phyloP scores from a whole-genome alignment of 1,140 invertebrate genomes.

The Triops longicaudatus region DNA sequence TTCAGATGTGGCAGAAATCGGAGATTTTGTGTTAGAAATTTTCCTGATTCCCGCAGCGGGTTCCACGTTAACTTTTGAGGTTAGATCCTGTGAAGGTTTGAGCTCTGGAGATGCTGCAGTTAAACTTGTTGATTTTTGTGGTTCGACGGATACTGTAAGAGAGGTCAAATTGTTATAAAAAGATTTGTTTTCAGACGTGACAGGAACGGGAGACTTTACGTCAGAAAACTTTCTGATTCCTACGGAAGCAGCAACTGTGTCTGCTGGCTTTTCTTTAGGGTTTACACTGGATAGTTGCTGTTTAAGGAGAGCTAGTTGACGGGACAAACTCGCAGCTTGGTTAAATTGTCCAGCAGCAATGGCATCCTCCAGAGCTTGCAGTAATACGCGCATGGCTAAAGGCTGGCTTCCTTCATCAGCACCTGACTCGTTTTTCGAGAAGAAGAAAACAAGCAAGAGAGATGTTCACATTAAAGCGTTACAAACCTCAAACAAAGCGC shows the following conservation, averaged over 20 bases:
- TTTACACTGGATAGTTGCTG: conserved; percentile 25
- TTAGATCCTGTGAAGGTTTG: no score
- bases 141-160: no score
- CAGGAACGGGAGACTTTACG: neutral
- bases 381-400: conserved; percentile 51
- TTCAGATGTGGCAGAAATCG: no score
- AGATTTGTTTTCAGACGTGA: no score
- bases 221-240: neutral
- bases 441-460: neutral
- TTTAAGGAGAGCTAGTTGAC: conserved; percentile 57
- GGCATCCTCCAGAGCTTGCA: conserved; percentile 55
- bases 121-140: no score
- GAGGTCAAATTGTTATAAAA: no score
- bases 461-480: no score
- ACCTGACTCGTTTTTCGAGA: conserved; percentile 27
- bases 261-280: neutral
- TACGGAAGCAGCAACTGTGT: neutral
- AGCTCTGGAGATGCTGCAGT: no score
- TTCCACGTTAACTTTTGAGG: no score
- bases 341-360: conserved; percentile 58
- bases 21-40: no score
- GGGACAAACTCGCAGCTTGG: conserved; percentile 55
- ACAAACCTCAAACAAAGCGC: no score
- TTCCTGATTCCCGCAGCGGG: no score
- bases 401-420: conserved; percentile 36